Percentiles rank a stretch among this genome's conserved stretches.
These are phyloP conservation scores for Arctia plantaginis DNA, from an alignment of 2,888 invertebrate species.

Conservation along the genomic window DNA sequence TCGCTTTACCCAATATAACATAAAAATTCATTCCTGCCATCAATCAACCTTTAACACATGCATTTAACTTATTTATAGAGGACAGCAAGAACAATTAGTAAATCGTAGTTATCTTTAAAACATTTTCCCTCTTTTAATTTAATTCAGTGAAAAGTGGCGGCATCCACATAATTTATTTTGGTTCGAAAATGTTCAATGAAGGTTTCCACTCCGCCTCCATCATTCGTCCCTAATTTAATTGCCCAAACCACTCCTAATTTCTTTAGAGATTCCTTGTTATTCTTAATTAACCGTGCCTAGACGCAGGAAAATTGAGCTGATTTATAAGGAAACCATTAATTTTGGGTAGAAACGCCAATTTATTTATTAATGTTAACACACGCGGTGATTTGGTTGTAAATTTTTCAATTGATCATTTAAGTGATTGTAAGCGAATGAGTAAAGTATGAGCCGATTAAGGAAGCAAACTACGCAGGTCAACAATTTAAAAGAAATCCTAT, in stretches of 20 bases:
- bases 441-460: no score
- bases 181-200: background rate
- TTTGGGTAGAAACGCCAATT: background rate
- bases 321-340: constrained; percentile 1
- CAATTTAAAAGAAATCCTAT: no score
- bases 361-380: background rate
- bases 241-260: constrained; percentile 8
- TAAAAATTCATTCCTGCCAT: background rate
- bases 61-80: background rate
- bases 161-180: background rate
- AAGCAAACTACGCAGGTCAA: no score
- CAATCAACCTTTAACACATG: background rate
- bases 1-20: no score
- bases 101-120: background rate
- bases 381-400: background rate
- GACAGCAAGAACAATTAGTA: background rate
- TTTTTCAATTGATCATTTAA: no score
- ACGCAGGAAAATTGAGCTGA: background rate
- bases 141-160: background rate
- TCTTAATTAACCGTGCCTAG: constrained; percentile 5
- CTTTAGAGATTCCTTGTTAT: constrained; percentile 9
- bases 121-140: background rate
- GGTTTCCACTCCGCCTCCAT: constrained; percentile 9
- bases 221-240: constrained; percentile 16
- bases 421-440: no score